phyloP scores from a whole-genome alignment of 2,113 vertebrate species.

The Corythaeola cristata region DNA sequence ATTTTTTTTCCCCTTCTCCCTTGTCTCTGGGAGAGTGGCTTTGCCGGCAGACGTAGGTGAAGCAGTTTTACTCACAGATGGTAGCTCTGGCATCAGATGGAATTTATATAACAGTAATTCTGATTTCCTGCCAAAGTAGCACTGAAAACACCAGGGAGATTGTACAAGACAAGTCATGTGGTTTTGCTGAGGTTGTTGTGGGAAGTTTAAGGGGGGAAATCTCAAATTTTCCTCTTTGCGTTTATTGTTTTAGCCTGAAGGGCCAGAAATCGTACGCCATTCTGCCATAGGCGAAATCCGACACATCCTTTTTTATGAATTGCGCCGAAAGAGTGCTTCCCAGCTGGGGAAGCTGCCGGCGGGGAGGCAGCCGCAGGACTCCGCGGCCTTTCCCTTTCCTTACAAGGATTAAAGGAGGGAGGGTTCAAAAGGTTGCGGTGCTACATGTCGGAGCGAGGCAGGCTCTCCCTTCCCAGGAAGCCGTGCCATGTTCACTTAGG shows the following conservation, averaged over 20 bases:
- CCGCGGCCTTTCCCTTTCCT: slow-evolving; percentile 69
- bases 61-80: slow-evolving; percentile 89
- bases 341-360: slow-evolving; percentile 77
- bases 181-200: slow-evolving; percentile 85
- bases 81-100: slow-evolving; percentile 93
- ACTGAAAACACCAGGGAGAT: slow-evolving; percentile 85
- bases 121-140: slow-evolving; percentile 89
- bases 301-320: slow-evolving; percentile 73
- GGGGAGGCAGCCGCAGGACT: slow-evolving; percentile 71
- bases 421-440: slow-evolving; percentile 74
- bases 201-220: slow-evolving; percentile 81
- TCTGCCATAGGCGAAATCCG: slow-evolving; percentile 81
- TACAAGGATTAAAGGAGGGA: slow-evolving; percentile 74
- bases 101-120: slow-evolving; percentile 92
- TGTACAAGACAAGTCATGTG: slow-evolving; percentile 83
- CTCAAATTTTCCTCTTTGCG: slow-evolving; percentile 78
- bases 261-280: slow-evolving; percentile 76
- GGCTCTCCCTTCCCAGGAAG: slow-evolving; percentile 68
- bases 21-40: slow-evolving; percentile 86
- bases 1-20: slow-evolving; percentile 80
- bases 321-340: slow-evolving; percentile 71
- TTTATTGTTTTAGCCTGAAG: slow-evolving; percentile 82
- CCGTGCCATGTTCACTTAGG: slow-evolving; percentile 61
- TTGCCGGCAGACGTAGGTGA: slow-evolving; percentile 88
- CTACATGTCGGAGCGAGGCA: slow-evolving; percentile 49